Conservation (phyloP, 2,888 invertebrate species). For the Drosophila rellima region DNA sequence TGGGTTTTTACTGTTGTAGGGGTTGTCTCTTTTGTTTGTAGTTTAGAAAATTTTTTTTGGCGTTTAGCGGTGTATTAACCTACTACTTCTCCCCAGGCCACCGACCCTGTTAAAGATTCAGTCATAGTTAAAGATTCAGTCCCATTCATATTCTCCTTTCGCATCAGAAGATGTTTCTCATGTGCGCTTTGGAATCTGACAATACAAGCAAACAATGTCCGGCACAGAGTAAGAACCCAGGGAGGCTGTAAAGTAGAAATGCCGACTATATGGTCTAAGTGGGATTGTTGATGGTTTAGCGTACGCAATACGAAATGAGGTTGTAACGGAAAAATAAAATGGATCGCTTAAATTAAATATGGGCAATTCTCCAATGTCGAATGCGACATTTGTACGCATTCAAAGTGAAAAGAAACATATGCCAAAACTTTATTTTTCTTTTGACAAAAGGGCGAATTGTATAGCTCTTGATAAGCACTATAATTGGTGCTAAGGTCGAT, state of each 20-base stretch:
- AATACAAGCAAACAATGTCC: constrained; percentile 37
- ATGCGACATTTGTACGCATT: too few relatives aligned
- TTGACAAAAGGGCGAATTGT: too few relatives aligned
- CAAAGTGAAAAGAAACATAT: too few relatives aligned
- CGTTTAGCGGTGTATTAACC: constrained; percentile 58
- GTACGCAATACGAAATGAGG: constrained; percentile 12
- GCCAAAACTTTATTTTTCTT: too few relatives aligned
- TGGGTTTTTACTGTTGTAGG: constrained; percentile 21
- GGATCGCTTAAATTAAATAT: constrained; percentile 34
- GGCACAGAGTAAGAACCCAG: not conserved
- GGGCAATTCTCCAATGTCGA: too few relatives aligned
- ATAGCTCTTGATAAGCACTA: too few relatives aligned
- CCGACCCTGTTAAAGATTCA: constrained; percentile 17
- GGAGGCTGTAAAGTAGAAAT: not conserved
- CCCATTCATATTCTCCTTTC: not conserved
- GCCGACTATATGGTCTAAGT: constrained; percentile 22
- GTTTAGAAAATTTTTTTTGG: constrained; percentile 44
- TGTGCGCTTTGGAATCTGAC: constrained; percentile 53
- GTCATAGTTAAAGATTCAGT: constrained; percentile 2
- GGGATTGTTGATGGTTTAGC: constrained; percentile 33
- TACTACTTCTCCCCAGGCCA: constrained; percentile 22
- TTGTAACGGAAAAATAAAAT: constrained; percentile 28
- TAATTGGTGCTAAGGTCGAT: too few relatives aligned
- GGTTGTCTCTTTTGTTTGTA: constrained; percentile 11
- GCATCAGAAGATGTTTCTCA: constrained; percentile 43